Percentiles rank a stretch among this genome's conserved stretches.
Conservation (phyloP, 2,113 vertebrate genomes). For the Casuarius casuarius region DNA sequence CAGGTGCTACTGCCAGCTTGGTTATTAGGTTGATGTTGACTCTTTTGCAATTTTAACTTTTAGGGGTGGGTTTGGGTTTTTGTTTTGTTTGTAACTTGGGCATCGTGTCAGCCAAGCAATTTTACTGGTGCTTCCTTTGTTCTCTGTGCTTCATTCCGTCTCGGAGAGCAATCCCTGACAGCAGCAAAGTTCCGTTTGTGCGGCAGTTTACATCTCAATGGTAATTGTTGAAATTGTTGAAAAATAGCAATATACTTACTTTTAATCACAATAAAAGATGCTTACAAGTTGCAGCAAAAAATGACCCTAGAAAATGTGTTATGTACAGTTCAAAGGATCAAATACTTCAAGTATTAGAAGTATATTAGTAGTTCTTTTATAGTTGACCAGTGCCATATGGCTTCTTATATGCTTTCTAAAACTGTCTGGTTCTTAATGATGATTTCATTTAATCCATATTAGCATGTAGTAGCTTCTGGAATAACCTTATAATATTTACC, state of each 20-base stretch:
- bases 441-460: background rate
- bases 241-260: background rate
- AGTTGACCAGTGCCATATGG: background rate
- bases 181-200: background rate
- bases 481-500: background rate
- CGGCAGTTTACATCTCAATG: background rate
- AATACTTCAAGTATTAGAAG: background rate
- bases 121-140: background rate
- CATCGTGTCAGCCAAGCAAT: background rate
- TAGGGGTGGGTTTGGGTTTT: too few species aligned
- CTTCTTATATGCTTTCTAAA: background rate
- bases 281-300: background rate
- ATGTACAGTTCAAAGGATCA: background rate
- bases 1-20: background rate
- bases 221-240: background rate
- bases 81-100: background rate
- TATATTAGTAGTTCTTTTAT: background rate
- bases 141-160: background rate
- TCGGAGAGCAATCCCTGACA: background rate
- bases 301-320: background rate
- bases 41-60: background rate
- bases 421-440: background rate
- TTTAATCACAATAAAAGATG: background rate
- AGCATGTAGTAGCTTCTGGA: background rate
- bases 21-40: background rate